Evolutionary conservation across 2,113 vertebrate genomes (phyloP), one percentile per base, ranked within the genome.

Genomic region (Phrynosoma platyrhinos): DNA sequence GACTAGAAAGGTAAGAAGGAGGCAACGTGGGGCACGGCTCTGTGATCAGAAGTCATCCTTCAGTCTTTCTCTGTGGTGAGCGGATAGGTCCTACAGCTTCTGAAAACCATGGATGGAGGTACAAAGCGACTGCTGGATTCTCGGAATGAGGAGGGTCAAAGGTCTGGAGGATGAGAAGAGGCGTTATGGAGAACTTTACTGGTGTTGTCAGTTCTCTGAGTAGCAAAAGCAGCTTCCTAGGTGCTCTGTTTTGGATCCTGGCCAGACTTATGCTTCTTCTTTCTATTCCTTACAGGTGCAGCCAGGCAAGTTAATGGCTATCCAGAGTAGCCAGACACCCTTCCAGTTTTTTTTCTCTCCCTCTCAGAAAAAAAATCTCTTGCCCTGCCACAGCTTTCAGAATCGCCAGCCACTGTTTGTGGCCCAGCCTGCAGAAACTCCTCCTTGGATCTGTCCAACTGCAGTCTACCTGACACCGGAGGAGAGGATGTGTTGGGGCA

Each of bases 391-490:
- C 27, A 18, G 58, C 71, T 58, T 52, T 81, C 21, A 21, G 40
- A 40, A 52, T 55, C 36, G 23, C 36, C 1, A 25, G 58, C 40
- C 58, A 36, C 40, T 9, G 2, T 23, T 21, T 20, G 42, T 2
- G 14, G 58, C 20, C 32, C 36, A 27, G 55, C 10, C 40, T 42
- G 47, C 52, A 75, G 55, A 64, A 76, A 5, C 14, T 21, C 16
- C 9, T 79, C 77, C 21, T 40, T 13, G 5, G 52, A 27, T 75
- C 27, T 40, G 27, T 62, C 52, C 36, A 21, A 42, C 27, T 23
- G 74, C 40, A 4, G 78, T 80, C 64, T 83, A 94, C 92, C 93
- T 80, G 55, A 83, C 88, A 75, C 93, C 84, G 89, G 75, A n/a
- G 55, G 86, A 87, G 82, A 76, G 81, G 53, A 27, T 36, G 79